A percentile compares a stretch with the other conserved stretches of the same genome.
Evolutionary conservation across 2,888 invertebrate genomes (phyloP).

Genomic region (Agrotis segetum): DNA sequence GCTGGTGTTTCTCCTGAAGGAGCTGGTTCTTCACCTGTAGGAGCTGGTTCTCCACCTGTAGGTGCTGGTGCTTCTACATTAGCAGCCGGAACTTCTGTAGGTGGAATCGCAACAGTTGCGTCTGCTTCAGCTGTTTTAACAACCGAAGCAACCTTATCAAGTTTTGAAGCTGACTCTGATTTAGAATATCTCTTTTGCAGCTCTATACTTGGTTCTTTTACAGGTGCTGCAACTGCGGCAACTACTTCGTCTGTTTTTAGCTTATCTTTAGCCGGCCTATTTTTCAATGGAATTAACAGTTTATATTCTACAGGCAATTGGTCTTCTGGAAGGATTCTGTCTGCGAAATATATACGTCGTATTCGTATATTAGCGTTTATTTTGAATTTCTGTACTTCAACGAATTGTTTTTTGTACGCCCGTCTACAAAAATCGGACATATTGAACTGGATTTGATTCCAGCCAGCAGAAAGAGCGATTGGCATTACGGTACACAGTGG

Average conservation of each 20-base stretch:
- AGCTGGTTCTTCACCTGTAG: not conserved
- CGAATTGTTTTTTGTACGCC: slow-evolving; percentile 98
- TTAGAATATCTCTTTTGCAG: slow-evolving; percentile 11
- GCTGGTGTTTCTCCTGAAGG: not conserved
- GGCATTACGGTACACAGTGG: slow-evolving; percentile 99
- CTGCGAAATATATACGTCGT: slow-evolving; percentile 97
- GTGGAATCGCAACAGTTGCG: not conserved
- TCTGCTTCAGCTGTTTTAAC: too few relatives aligned
- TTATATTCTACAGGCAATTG: slow-evolving; percentile 97
- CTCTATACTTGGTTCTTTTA: slow-evolving; percentile 19
- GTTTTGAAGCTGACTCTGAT: not conserved
- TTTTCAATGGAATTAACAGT: slow-evolving; percentile 93
- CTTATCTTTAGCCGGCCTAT: slow-evolving; percentile 51
- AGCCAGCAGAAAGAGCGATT: slow-evolving; percentile 97
- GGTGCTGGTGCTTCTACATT: not conserved
- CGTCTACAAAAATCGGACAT: slow-evolving; percentile 98
- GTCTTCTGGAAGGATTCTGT: slow-evolving; percentile 96
- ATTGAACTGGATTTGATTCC: slow-evolving; percentile 98
- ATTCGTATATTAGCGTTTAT: slow-evolving; percentile 99
- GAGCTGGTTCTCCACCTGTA: not conserved
- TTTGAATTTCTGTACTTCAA: slow-evolving; percentile 97
- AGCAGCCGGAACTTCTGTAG: too few relatives aligned
- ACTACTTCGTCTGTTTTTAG: not conserved
- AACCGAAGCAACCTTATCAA: not conserved
- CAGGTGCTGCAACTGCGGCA: not conserved